A percentile compares a stretch with the other conserved stretches of the same genome.
Evolutionary conservation across 37 sponge, comb jelly and placozoan genomes (phyloP).

Genomic region (Geodia barretti): DNA sequence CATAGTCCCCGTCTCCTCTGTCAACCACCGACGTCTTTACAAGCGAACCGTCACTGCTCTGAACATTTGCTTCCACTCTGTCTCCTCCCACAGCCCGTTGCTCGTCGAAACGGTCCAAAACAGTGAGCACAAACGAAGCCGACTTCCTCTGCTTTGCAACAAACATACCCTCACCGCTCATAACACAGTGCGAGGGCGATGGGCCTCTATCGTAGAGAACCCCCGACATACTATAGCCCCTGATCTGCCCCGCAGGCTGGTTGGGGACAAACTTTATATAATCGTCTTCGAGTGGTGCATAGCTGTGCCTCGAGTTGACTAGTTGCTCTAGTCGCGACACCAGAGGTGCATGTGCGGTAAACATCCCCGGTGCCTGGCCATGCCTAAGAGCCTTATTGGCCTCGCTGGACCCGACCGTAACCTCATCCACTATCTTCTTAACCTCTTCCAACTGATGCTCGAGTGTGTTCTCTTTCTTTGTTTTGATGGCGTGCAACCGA

Average conservation of each 20-base stretch:
- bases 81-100: conserved; percentile 57
- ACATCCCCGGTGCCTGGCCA: not conserved
- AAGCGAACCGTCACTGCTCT: not conserved
- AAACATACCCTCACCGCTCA: conserved; percentile 36
- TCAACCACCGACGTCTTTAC: conserved; percentile 31
- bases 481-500: conserved; percentile 39
- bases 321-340: conserved; percentile 51
- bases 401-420: not conserved
- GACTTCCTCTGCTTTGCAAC: conserved; percentile 17
- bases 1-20: conserved; percentile 42
- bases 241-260: conserved; percentile 24
- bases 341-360: not conserved
- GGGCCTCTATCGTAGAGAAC: conserved; percentile 53
- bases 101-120: conserved; percentile 55
- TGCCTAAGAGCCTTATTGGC: conserved; percentile 20
- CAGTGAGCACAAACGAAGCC: conserved; percentile 33
- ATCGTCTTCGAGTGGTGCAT: conserved; percentile 65
- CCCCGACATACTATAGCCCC: conserved; percentile 55
- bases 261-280: conserved; percentile 60
- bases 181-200: conserved; percentile 36
- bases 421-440: conserved; percentile 13
- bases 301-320: conserved; percentile 1
- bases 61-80: conserved; percentile 38
- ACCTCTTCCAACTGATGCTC: conserved; percentile 22
- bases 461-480: conserved; percentile 40